Conservation (phyloP, 2,113 vertebrate species). For the Myanophis thanlyinensis region DNA sequence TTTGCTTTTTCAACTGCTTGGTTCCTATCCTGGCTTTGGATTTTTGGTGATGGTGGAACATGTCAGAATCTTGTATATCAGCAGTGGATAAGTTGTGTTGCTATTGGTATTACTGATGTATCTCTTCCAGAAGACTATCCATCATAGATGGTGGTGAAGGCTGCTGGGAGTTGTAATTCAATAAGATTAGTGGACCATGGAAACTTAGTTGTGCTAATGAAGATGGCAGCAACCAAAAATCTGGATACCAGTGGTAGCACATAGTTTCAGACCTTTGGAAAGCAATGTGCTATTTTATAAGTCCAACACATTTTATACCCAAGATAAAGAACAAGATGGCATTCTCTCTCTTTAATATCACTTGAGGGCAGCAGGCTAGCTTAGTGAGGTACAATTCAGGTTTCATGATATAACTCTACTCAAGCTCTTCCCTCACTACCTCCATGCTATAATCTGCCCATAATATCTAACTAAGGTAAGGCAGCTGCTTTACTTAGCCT, state of each 20-base stretch:
- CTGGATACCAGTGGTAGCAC: not conserved
- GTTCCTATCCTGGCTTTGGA: not conserved
- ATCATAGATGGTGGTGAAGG: not conserved
- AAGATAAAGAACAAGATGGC: not conserved
- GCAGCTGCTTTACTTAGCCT: not conserved
- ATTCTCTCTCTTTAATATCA: not conserved
- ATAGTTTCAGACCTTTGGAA: not conserved
- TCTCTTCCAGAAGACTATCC: not conserved
- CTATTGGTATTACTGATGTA: not conserved
- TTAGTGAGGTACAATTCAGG: not conserved
- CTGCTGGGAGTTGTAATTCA: not conserved
- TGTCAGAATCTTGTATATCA: not conserved
- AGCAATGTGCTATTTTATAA: not conserved
- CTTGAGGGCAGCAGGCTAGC: not conserved
- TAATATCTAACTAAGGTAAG: not conserved
- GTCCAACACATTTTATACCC: not conserved
- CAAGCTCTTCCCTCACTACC: not conserved
- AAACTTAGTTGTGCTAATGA: not conserved
- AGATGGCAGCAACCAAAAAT: not conserved
- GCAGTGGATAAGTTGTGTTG: not conserved
- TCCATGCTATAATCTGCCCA: not conserved
- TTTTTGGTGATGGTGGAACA: not conserved
- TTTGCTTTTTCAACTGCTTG: not conserved
- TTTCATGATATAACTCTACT: not conserved
- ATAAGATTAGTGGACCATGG: not conserved